Percentiles rank a stretch among this genome's conserved stretches.
phyloP scores from a whole-genome alignment of 2,797 vertebrate species.

The Iguana delicatissima region DNA sequence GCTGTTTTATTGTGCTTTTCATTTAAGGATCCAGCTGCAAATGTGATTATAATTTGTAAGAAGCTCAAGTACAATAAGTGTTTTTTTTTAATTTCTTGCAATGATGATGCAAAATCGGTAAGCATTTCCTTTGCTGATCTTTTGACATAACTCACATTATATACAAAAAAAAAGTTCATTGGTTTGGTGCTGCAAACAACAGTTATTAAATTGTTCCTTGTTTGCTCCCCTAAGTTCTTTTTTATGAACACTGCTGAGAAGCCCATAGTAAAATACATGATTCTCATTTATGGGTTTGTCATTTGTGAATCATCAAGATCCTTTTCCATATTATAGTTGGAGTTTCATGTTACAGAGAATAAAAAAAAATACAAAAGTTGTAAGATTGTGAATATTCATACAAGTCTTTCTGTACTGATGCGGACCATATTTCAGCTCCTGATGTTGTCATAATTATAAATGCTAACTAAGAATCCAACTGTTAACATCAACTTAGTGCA shows the following conservation, averaged over 20 bases:
- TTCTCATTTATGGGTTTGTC: neutral
- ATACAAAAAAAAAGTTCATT: constrained; percentile 2
- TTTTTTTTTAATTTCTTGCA: neutral
- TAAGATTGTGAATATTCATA: neutral
- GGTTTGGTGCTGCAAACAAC: neutral
- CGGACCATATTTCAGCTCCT: rapidly evolving
- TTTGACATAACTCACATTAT: constrained; percentile 1
- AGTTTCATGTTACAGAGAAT: neutral
- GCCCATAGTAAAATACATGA: rapidly evolving
- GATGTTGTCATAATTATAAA: neutral
- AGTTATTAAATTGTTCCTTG: neutral
- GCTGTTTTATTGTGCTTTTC: neutral
- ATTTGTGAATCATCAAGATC: constrained; percentile 2
- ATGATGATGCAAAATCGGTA: constrained; percentile 5
- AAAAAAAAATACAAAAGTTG: neutral
- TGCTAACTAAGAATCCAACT: neutral
- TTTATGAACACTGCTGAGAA: neutral
- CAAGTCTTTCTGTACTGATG: neutral
- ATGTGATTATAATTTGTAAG: neutral
- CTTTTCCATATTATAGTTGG: neutral
- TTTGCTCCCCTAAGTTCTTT: neutral
- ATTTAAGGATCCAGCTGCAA: neutral
- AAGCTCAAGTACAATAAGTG: neutral
- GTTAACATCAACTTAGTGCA: neutral
- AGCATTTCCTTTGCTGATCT: neutral